Base-by-base conservation (phyloP, 2,797 vertebrate genomes). In the Sebastes ruberrimus region DNA sequence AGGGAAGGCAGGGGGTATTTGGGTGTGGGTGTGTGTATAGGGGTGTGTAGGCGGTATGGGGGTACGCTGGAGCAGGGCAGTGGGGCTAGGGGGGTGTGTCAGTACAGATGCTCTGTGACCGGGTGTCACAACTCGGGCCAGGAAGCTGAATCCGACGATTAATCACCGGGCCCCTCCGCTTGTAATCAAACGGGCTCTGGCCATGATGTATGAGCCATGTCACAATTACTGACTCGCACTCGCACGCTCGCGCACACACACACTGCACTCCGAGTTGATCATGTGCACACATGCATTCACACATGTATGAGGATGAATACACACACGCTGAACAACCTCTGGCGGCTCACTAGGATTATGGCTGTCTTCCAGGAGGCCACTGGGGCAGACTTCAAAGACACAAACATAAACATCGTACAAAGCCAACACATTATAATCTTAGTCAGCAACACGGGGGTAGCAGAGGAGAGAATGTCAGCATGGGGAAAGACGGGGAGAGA, bases 31-130 rank as follows among this genome's bases (percentile, higher is more conserved):
- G 85, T 76, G 71, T 71, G 72, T 85, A 61, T 71, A 42, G 71
- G 79, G 76, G 76, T 85, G 83, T 83, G 83, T 83, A 81, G 87
- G 78, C 4, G 14, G 81, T 89, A 80, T 81, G 77, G 80, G 91
- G 84, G 84, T 88, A 85, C 35, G 27, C 38, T 83, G 78, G 80
- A 80, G 86, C 83, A 74, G 76, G 86, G 88, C 90, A 80, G 85
- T 59, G 63, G 88, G 84, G 87, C 74, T 78, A 71, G 74, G 86
- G 84, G 86, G 84, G 91, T 95, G 97, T 97, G 97, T 97, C 97
- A 97, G 97, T 98, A 97, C 97, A 97, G 97, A 97, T 97, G 97
- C 97, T 99, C 97, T 97, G 97, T 98, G 97, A 98, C 97, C 97
- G 97, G 95, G 97, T 97, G 98, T 98, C 97, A 97, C 97, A 96